phyloP scores from a whole-genome alignment of 2,797 vertebrate genomes.

The Macropus fuliginosus region DNA sequence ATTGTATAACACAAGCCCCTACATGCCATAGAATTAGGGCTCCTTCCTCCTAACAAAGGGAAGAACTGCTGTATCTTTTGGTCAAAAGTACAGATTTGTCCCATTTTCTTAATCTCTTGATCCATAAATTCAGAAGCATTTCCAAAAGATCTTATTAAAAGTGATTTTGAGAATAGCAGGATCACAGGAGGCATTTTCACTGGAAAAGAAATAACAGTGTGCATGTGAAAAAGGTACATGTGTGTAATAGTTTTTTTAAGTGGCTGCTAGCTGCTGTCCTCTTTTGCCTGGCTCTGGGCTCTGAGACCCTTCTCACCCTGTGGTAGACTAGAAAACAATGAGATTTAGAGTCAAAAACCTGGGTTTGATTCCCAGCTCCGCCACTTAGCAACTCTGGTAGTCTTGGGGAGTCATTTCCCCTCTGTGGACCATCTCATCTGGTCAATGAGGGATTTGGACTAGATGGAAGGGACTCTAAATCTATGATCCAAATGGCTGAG shows the following conservation, averaged over 20 bases:
- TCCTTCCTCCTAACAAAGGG: constrained; percentile 27
- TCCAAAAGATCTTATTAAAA: constrained; percentile 56
- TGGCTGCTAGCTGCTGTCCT: background rate
- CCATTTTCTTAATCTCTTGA: background rate
- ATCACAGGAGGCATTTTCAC: constrained; percentile 59
- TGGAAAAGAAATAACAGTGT: constrained; percentile 67
- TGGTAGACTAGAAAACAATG: background rate
- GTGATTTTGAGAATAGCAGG: constrained; percentile 1
- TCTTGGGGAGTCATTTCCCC: background rate
- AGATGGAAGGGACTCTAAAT: background rate
- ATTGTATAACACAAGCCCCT: constrained; percentile 29
- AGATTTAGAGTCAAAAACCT: background rate
- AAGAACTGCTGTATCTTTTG: constrained; percentile 2
- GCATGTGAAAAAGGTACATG: constrained; percentile 40
- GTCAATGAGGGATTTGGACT: background rate
- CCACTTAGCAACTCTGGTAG: background rate
- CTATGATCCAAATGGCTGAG: background rate
- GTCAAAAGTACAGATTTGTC: background rate
- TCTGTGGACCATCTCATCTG: background rate
- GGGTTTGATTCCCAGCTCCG: background rate
- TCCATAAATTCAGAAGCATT: constrained; percentile 40
- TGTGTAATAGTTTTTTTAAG: constrained; percentile 23
- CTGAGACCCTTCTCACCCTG: background rate
- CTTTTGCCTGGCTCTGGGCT: constrained; percentile 15
- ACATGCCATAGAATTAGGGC: background rate